A percentile compares a stretch with the other conserved stretches of the same genome.
Evolutionary conservation across 53 echinoderm and acorn worm species (phyloP).

Genomic region (Luidia sarsii): DNA sequence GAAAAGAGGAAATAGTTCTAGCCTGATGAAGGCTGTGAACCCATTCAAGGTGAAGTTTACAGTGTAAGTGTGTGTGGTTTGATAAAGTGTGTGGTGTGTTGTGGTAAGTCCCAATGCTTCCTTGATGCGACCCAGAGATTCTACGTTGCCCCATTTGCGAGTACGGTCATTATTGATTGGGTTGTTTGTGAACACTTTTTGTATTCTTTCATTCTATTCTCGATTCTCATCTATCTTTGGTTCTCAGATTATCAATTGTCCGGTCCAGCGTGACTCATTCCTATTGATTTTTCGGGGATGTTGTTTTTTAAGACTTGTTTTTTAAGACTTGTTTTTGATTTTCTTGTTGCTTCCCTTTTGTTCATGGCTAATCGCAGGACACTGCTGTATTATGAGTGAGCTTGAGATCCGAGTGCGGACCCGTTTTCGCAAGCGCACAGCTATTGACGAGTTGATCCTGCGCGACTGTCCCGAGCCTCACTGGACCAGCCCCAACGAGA

Average conservation of each 20-base stretch:
- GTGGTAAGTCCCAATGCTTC: too few relatives aligned
- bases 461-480: not conserved
- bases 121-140: too few relatives aligned
- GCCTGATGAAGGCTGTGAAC: too few relatives aligned
- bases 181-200: not conserved
- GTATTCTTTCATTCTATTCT: not conserved
- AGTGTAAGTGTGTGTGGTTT: too few relatives aligned
- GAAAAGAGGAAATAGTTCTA: too few relatives aligned
- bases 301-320: too few relatives aligned
- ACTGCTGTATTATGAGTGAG: slow-evolving; percentile 61
- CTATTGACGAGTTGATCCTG: slow-evolving; percentile 16
- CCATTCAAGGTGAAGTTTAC: too few relatives aligned
- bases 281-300: too few relatives aligned
- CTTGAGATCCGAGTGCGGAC: slow-evolving; percentile 60
- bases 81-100: too few relatives aligned
- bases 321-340: slow-evolving; percentile 1
- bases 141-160: too few relatives aligned
- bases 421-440: slow-evolving; percentile 43
- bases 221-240: not conserved
- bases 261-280: not conserved
- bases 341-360: slow-evolving; percentile 2
- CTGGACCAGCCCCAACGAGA: not conserved
- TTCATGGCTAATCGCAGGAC: slow-evolving; percentile 7
- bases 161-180: not conserved
- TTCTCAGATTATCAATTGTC: not conserved